These are phyloP conservation scores for Gymnothorax javanicus DNA, from an alignment of 2,797 vertebrate species.

Conservation along the genomic window DNA sequence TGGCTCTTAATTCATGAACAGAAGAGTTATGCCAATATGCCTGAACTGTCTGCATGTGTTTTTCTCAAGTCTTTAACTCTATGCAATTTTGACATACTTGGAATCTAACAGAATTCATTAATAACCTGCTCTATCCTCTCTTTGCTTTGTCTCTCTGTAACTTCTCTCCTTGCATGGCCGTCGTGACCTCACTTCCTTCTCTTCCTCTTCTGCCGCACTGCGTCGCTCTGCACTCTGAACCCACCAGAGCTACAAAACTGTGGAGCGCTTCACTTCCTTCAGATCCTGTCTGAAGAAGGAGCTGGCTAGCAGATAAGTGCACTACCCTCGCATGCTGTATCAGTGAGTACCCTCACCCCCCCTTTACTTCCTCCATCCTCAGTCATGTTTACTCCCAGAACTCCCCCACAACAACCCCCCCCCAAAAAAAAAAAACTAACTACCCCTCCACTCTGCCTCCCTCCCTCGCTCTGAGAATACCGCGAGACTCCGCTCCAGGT, in stretches of 20 bases:
- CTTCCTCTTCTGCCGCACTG: slow-evolving; percentile 12
- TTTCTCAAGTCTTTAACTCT: not conserved
- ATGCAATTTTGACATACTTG: not conserved
- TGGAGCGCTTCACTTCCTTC: slow-evolving; percentile 91
- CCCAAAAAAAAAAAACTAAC: not conserved
- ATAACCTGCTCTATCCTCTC: not conserved
- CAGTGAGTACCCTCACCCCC: not conserved
- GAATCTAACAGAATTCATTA: slow-evolving; percentile 27
- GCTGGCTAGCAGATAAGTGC: slow-evolving; percentile 83
- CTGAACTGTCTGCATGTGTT: slow-evolving; percentile 23
- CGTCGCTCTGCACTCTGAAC: slow-evolving; percentile 45
- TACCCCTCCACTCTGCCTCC: not conserved
- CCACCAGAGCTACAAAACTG: slow-evolving; percentile 88
- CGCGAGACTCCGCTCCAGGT: not conserved
- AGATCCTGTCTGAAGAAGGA: slow-evolving; percentile 96
- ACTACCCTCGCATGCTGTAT: not conserved
- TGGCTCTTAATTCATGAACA: not conserved
- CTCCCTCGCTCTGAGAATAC: not conserved
- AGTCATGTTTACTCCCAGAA: not conserved
- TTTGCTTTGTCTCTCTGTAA: slow-evolving; percentile 1
- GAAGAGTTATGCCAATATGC: not conserved
- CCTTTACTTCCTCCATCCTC: not conserved
- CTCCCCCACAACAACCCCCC: too few relatives aligned
- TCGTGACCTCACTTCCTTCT: not conserved
- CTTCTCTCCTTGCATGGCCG: not conserved